phyloP scores from a whole-genome alignment of 2,797 vertebrate genomes.

The Hybognathus amarus region DNA sequence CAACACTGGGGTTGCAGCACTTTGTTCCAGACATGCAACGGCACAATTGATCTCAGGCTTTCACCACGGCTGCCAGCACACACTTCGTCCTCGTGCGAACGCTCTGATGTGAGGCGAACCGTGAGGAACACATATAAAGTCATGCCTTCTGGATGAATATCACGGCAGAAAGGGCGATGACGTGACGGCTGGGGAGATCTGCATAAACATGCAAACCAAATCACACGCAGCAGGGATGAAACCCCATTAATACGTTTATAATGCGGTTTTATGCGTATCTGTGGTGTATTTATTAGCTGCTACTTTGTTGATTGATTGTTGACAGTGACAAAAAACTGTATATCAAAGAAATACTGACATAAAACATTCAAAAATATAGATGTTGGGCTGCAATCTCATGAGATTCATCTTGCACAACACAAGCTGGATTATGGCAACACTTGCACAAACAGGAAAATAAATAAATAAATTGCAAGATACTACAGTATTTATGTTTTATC shows the following conservation, averaged over 20 bases:
- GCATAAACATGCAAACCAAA: neutral
- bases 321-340: too few relatives aligned
- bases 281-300: neutral
- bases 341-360: neutral
- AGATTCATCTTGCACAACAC: neutral
- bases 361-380: neutral
- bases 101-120: neutral
- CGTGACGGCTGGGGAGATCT: neutral
- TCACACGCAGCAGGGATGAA: neutral
- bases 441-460: neutral
- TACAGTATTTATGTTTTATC: too few relatives aligned
- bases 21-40: slow-evolving; percentile 71
- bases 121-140: neutral
- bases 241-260: neutral
- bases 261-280: neutral
- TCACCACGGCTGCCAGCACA: slow-evolving; percentile 26
- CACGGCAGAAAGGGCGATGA: neutral
- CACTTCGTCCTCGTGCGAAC: neutral
- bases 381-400: neutral
- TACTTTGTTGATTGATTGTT: neutral
- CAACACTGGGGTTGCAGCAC: slow-evolving; percentile 69
- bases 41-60: slow-evolving; percentile 74
- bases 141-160: neutral
- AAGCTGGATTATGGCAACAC: neutral
- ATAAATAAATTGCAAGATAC: neutral